Conservation (phyloP, 2,888 invertebrate genomes). For the Schizotus pectinicornis region DNA sequence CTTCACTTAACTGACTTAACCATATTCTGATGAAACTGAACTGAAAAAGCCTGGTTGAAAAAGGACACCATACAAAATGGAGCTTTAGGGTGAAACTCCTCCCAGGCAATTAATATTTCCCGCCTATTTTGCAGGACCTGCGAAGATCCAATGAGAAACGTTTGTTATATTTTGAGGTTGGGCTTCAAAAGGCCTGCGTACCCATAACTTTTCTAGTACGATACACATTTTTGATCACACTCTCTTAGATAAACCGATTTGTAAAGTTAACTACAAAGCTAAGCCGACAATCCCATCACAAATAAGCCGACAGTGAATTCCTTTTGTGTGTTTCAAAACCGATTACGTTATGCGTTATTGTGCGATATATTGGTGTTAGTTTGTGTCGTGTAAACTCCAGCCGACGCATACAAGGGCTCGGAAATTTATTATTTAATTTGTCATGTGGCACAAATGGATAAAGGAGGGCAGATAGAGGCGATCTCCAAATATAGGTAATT, state of each 20-base stretch:
- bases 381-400: conserved; percentile 5
- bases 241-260: conserved; percentile 44
- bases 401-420: conserved; percentile 3
- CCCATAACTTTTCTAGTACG: conserved; percentile 39
- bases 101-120: conserved; percentile 35
- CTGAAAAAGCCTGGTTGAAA: conserved; percentile 24
- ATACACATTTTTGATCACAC: conserved; percentile 43
- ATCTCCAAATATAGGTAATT: conserved; percentile 24
- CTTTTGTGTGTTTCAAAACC: conserved; percentile 22
- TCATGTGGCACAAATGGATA: conserved; percentile 31
- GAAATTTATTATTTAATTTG: conserved; percentile 20
- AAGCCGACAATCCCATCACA: conserved; percentile 33
- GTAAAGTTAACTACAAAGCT: conserved; percentile 39
- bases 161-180: conserved; percentile 33
- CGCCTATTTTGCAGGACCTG: conserved; percentile 34
- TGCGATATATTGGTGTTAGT: conserved; percentile 21
- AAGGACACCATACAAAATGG: conserved; percentile 44
- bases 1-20: neutral
- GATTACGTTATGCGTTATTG: conserved; percentile 10
- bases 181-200: conserved; percentile 39
- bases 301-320: conserved; percentile 29
- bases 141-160: conserved; percentile 38
- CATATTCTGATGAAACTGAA: conserved; percentile 1
- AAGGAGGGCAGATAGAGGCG: conserved; percentile 15
- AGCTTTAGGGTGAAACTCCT: conserved; percentile 33